Conservation (phyloP, 1,140 invertebrate species). For the Vanessa atalanta region DNA sequence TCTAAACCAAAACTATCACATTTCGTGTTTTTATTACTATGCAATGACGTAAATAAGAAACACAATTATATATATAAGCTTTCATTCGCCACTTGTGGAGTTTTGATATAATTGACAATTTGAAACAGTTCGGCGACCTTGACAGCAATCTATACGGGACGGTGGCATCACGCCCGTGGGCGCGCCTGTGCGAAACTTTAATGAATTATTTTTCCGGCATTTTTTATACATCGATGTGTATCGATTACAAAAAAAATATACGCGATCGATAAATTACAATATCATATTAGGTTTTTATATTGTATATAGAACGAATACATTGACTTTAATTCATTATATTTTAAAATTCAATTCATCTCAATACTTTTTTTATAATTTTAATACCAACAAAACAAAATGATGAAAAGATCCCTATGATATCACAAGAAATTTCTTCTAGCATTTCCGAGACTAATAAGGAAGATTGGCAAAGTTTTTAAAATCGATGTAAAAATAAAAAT, state of each 20-base stretch:
- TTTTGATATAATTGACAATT: conserved; percentile 38
- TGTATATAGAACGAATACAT: too few relatives aligned
- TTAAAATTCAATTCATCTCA: too few relatives aligned
- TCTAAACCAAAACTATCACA: not conserved
- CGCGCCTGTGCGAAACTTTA: conserved; percentile 27
- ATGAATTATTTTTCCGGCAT: conserved; percentile 21
- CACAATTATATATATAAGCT: not conserved
- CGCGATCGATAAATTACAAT: too few relatives aligned
- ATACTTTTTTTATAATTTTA: too few relatives aligned
- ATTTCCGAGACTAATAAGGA: too few relatives aligned
- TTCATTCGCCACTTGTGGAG: conserved; percentile 29
- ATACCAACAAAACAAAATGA: too few relatives aligned
- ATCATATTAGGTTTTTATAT: too few relatives aligned
- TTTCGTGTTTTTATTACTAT: not conserved
- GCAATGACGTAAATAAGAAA: not conserved
- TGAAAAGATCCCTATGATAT: too few relatives aligned
- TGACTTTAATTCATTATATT: too few relatives aligned
- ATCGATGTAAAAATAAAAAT: not conserved
- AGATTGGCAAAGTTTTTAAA: not conserved
- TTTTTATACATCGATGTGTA: conserved; percentile 1
- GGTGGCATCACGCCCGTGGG: conserved; percentile 37
- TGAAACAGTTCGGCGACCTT: conserved; percentile 44
- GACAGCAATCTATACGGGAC: conserved; percentile 43
- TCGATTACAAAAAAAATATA: not conserved
- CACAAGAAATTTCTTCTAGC: too few relatives aligned